Base-by-base conservation (phyloP, 2,113 vertebrate genomes). In the Nematolebias whitei region DNA sequence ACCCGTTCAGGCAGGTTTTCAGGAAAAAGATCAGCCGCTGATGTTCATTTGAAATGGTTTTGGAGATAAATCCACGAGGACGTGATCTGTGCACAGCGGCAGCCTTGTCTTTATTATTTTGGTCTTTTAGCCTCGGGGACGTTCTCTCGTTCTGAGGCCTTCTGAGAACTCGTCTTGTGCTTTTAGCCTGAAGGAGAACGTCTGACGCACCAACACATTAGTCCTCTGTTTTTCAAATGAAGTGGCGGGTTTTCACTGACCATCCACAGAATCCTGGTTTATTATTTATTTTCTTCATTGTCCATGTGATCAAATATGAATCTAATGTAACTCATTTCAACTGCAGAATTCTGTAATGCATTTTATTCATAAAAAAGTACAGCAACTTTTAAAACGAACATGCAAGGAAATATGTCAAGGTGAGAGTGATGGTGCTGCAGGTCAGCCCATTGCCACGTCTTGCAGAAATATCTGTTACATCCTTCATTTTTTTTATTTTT, bases 21-120 rank as follows among this genome's bases (percentile, higher is more conserved):
- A 19, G 3, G 43, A 19, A 49, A 20, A 19, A n/a, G 0, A 57
- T 0, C 5, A 23, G 0, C 16, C 53, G 51, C 19, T 40, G 13
- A 40, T 18, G 12, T 13, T 51, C 38, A 43, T 43, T 2, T 54
- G 43, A 35, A 18, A 4, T 29, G 15, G 20, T 41, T 12, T 19
- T 14, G 26, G 8, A 41, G 40, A 58, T 12, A 35, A 60, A 76
- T 49, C 48, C 43, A 0, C 3, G 0, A 29, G 19, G 43, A 39
- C 41, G 2, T 18, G 15, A 19, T n/a, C 50, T 29, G 20, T 22
- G 29, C 52, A 53, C 18, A 58, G 20, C 19, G n/a, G 48, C 56
- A 63, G 54, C 67, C 38, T 26, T 75, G 43, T 62, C 35, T 45
- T 70, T 47, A 16, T 57, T 63, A 41, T 47, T 35, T 32, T 35